A percentile compares a stretch with the other conserved stretches of the same genome.
Conservation (phyloP, 1,140 invertebrate genomes). For the Meteorus sp. region DNA sequence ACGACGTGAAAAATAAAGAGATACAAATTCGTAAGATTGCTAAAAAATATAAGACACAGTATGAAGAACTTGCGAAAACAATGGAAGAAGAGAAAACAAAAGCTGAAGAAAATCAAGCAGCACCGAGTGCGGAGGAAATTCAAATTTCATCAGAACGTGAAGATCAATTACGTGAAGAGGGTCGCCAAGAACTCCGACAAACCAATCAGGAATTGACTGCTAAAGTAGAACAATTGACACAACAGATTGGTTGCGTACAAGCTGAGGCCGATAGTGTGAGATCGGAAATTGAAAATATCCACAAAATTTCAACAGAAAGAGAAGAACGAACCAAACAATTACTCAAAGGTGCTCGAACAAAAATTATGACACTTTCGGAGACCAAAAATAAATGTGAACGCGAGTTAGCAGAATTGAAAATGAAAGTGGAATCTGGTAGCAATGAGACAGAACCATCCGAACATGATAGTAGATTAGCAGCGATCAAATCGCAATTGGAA, state of each 20-base stretch:
- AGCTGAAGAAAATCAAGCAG: constrained; percentile 49
- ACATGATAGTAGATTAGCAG: constrained; percentile 63
- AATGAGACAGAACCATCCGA: constrained; percentile 50
- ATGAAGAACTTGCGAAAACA: constrained; percentile 71
- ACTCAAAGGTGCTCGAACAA: constrained; percentile 71
- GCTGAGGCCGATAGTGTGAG: constrained; percentile 68
- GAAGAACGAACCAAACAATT: constrained; percentile 75
- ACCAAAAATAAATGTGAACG: constrained; percentile 65
- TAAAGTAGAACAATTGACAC: constrained; percentile 67
- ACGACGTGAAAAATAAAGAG: constrained; percentile 76
- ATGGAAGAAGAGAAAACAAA: constrained; percentile 66
- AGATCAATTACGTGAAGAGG: constrained; percentile 58
- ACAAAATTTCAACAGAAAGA: constrained; percentile 66
- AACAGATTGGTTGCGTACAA: constrained; percentile 61
- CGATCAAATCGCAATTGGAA: constrained; percentile 74
- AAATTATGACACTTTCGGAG: constrained; percentile 71
- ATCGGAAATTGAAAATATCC: constrained; percentile 72
- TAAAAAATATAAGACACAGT: constrained; percentile 88
- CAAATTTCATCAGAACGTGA: constrained; percentile 46
- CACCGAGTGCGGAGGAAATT: constrained; percentile 46
- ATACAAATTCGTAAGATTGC: constrained; percentile 87
- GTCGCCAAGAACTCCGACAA: constrained; percentile 58
- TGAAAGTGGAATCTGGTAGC: constrained; percentile 56
- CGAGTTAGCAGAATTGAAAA: constrained; percentile 65
- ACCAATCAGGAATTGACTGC: constrained; percentile 48